These are phyloP conservation scores for Cinclus cinclus DNA, from an alignment of 2,113 vertebrate species.

Conservation along the genomic window DNA sequence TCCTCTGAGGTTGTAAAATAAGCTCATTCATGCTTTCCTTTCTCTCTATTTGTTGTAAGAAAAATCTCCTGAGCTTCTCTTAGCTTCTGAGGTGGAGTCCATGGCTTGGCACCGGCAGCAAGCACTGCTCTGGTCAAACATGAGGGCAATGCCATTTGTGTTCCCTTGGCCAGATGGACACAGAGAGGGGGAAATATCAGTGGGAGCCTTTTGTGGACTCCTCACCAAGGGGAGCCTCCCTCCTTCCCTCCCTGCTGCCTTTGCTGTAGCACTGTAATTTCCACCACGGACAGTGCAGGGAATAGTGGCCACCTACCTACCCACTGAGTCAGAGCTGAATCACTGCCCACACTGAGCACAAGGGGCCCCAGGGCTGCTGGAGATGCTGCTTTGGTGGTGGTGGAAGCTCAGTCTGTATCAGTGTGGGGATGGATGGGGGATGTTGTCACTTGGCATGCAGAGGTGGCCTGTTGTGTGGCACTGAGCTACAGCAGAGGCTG, in stretches of 20 bases:
- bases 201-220: neutral
- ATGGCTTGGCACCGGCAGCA: neutral
- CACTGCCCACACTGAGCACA: fast-evolving
- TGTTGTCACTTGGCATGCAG: neutral
- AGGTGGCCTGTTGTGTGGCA: neutral
- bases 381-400: neutral
- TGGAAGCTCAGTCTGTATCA: neutral
- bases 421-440: neutral
- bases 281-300: fast-evolving
- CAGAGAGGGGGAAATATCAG: neutral
- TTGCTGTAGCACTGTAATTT: neutral
- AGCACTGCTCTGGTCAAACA: neutral
- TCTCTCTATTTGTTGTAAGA: neutral
- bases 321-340: neutral
- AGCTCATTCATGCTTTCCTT: conserved; percentile 40
- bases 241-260: neutral
- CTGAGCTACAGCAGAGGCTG: neutral
- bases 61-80: neutral
- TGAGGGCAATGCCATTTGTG: neutral
- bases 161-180: neutral
- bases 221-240: neutral
- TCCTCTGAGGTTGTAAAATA: conserved; percentile 15
- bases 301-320: conserved; percentile 1
- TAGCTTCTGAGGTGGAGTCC: neutral
- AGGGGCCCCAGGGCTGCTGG: neutral